phyloP scores from a whole-genome alignment of 1,140 invertebrate genomes.

The Solenopsis invicta region DNA sequence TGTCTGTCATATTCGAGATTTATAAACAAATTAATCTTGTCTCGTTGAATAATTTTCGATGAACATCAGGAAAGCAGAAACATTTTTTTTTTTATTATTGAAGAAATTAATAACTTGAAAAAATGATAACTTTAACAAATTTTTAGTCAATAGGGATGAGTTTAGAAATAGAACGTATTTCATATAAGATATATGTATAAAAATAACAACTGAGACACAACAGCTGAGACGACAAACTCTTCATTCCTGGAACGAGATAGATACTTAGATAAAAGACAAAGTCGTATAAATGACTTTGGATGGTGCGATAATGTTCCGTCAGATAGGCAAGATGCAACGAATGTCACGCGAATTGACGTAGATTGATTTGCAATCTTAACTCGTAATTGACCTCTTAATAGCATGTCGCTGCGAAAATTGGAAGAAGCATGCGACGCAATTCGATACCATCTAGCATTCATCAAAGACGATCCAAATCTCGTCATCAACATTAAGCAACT shows the following conservation, averaged over 20 bases:
- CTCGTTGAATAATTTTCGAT: not conserved
- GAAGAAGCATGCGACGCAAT: not conserved
- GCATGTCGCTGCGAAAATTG: not conserved
- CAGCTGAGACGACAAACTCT: not conserved
- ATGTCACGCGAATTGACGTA: conserved; percentile 20
- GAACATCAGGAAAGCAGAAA: not conserved
- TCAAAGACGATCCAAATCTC: conserved; percentile 24
- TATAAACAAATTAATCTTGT: not conserved
- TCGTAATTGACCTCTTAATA: conserved; percentile 23
- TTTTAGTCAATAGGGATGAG: not conserved
- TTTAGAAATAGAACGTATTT: conserved; percentile 11
- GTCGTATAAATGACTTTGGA: conserved; percentile 6
- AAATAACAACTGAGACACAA: not conserved
- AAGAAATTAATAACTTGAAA: not conserved
- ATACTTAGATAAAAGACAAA: conserved; percentile 30
- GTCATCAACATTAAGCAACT: conserved; percentile 9
- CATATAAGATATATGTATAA: not conserved
- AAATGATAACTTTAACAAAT: not conserved
- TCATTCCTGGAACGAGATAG: not conserved
- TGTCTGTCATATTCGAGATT: not conserved
- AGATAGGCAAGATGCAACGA: not conserved
- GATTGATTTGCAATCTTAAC: not conserved
- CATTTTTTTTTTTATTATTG: not conserved
- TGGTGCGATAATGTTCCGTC: conserved; percentile 27
- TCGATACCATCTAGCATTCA: conserved; percentile 19